Evolutionary conservation across 2,797 vertebrate genomes (phyloP).

Genomic region (Sebastes hubbsi): DNA sequence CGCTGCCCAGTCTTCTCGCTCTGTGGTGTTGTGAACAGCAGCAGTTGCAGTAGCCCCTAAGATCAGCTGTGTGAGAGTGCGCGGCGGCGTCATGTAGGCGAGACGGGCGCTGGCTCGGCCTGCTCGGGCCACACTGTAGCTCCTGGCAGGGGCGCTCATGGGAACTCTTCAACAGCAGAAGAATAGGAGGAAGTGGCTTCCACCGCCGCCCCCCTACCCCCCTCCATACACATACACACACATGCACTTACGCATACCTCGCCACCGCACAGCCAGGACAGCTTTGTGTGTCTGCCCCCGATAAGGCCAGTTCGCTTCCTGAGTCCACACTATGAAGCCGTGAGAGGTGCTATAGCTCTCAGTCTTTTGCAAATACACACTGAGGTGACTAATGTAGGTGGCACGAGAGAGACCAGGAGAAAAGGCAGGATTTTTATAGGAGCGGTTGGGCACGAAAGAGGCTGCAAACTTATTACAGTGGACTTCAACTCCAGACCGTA

Average conservation of each 20-base stretch:
- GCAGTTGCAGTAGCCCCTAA: conserved; percentile 24
- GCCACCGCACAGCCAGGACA: conserved; percentile 80
- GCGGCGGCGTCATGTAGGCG: conserved; percentile 66
- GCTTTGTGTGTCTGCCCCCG: conserved; percentile 86
- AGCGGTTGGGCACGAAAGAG: background rate
- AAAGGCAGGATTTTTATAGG: conserved; percentile 14
- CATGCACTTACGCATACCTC: conserved; percentile 75
- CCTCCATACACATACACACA: conserved; percentile 38
- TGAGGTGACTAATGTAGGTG: conserved; percentile 46
- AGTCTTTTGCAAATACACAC: conserved; percentile 52
- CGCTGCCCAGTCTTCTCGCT: conserved; percentile 9
- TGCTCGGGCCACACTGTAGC: conserved; percentile 84
- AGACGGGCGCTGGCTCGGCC: conserved; percentile 73
- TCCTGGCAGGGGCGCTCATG: conserved; percentile 92
- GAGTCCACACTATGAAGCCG: conserved; percentile 76
- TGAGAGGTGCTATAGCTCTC: conserved; percentile 67
- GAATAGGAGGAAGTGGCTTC: conserved; percentile 98
- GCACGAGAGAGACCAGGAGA: conserved; percentile 21
- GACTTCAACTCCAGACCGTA: background rate
- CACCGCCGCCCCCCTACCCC: conserved; percentile 67
- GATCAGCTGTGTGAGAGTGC: conserved; percentile 64
- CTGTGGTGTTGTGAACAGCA: conserved; percentile 26
- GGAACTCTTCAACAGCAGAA: conserved; percentile 91
- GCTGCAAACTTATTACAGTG: background rate
- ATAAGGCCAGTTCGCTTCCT: conserved; percentile 93